These are phyloP conservation scores for Sebastiscus tertius DNA, from an alignment of 2,797 vertebrate genomes.

Conservation along the genomic window DNA sequence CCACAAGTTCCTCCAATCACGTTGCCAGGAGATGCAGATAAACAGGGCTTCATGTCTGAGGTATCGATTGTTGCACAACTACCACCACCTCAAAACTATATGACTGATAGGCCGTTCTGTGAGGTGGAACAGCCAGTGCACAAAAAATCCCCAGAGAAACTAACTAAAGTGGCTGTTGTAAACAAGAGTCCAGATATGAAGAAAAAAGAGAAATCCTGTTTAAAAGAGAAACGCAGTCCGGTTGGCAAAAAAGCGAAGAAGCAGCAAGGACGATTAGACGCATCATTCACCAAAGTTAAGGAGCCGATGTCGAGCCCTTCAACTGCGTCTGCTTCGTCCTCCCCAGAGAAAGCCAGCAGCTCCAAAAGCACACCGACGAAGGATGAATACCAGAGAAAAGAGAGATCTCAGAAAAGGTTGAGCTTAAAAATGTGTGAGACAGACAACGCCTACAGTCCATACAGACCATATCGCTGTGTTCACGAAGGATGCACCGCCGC, in stretches of 20 bases:
- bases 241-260: constrained; percentile 38
- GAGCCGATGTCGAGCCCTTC: constrained; percentile 54
- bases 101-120: constrained; percentile 45
- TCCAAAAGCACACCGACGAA: constrained; percentile 77
- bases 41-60: constrained; percentile 40
- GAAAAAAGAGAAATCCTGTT: constrained; percentile 40
- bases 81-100: constrained; percentile 65
- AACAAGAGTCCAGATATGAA: constrained; percentile 64
- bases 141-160: constrained; percentile 43
- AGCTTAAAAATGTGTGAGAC: constrained; percentile 78
- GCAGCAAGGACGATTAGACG: constrained; percentile 45
- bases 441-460: constrained; percentile 88
- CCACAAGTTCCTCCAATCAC: constrained; percentile 35
- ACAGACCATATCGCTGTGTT: constrained; percentile 96
- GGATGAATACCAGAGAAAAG: constrained; percentile 68
- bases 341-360: constrained; percentile 76
- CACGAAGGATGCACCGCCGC: constrained; percentile 97
- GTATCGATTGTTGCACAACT: constrained; percentile 72
- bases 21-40: constrained; percentile 29
- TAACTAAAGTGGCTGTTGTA: constrained; percentile 3
- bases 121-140: constrained; percentile 39
- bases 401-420: constrained; percentile 68
- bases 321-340: constrained; percentile 50
- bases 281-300: constrained; percentile 4
- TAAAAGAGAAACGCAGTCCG: constrained; percentile 62